Percentiles rank a stretch among this genome's conserved stretches.
phyloP scores from a whole-genome alignment of 53 echinoderm and acorn worm species.

The Pentamera pediparva region DNA sequence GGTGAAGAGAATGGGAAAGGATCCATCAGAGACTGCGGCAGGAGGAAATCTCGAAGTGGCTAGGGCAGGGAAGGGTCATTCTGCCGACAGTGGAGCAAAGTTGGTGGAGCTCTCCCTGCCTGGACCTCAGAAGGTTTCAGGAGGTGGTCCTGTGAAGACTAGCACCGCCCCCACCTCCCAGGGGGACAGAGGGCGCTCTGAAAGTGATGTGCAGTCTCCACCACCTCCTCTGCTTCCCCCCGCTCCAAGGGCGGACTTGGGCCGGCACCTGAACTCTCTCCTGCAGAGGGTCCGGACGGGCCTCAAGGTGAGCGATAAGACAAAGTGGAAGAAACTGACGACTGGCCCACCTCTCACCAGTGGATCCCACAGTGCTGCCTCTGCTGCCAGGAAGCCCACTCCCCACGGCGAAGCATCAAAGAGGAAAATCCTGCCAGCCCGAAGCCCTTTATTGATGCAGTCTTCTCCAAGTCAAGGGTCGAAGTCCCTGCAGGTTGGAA shows the following conservation, averaged over 20 bases:
- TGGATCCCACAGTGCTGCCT: too few relatives aligned
- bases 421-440: background rate
- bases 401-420: too few relatives aligned
- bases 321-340: background rate
- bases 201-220: background rate
- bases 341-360: background rate
- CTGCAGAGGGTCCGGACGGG: slow-evolving; percentile 19
- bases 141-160: background rate
- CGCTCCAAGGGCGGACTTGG: background rate
- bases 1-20: too few relatives aligned
- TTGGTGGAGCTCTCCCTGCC: too few relatives aligned
- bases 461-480: too few relatives aligned
- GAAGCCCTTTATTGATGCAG: too few relatives aligned
- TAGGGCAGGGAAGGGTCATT: background rate
- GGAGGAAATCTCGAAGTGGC: background rate
- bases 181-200: too few relatives aligned
- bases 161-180: background rate
- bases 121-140: too few relatives aligned
- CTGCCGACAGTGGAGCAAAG: too few relatives aligned
- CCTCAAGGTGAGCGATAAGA: background rate
- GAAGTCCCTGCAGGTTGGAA: too few relatives aligned
- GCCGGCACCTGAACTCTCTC: background rate
- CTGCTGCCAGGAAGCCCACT: too few relatives aligned
- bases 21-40: too few relatives aligned
- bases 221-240: background rate